Percentiles rank a stretch among this genome's conserved stretches.
Conservation (phyloP, 92 coral and sea anemone genomes). For the Paramuricea clavata region DNA sequence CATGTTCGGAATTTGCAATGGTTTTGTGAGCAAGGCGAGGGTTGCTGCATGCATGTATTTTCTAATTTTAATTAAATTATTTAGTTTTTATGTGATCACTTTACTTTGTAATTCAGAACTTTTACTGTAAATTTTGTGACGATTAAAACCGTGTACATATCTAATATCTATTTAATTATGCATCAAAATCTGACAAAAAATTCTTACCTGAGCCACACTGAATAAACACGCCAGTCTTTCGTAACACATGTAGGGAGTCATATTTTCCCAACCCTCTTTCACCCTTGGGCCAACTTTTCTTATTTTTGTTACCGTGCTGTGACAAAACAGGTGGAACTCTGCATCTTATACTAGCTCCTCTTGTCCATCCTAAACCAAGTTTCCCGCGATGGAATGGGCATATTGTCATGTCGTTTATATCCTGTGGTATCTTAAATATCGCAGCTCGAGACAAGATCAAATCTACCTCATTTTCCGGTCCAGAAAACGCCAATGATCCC, state of each 20-base stretch:
- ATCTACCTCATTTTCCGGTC: conserved; percentile 66
- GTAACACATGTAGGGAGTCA: conserved; percentile 61
- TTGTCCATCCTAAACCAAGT: conserved; percentile 77
- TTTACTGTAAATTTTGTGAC: too few relatives aligned
- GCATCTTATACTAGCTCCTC: conserved; percentile 75
- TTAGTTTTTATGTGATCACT: too few relatives aligned
- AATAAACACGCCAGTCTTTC: conserved; percentile 72
- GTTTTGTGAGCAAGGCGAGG: too few relatives aligned
- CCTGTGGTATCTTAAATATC: conserved; percentile 47
- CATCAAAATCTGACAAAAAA: conserved; percentile 11
- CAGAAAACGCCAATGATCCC: neutral
- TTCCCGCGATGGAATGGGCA: conserved; percentile 76
- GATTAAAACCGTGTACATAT: too few relatives aligned
- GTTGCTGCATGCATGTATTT: too few relatives aligned
- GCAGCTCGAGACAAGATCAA: conserved; percentile 73
- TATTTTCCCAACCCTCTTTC: conserved; percentile 69
- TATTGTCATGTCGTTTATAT: conserved; percentile 64
- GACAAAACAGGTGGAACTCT: conserved; percentile 71
- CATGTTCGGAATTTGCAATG: too few relatives aligned
- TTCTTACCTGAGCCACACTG: conserved; percentile 76
- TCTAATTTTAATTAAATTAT: too few relatives aligned
- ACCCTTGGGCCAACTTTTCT: conserved; percentile 76
- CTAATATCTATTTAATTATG: neutral
- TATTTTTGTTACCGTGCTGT: conserved; percentile 63
- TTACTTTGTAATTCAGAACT: too few relatives aligned